Conservation (phyloP, 2,797 vertebrate genomes). For the Hypotaenidia philippensis region DNA sequence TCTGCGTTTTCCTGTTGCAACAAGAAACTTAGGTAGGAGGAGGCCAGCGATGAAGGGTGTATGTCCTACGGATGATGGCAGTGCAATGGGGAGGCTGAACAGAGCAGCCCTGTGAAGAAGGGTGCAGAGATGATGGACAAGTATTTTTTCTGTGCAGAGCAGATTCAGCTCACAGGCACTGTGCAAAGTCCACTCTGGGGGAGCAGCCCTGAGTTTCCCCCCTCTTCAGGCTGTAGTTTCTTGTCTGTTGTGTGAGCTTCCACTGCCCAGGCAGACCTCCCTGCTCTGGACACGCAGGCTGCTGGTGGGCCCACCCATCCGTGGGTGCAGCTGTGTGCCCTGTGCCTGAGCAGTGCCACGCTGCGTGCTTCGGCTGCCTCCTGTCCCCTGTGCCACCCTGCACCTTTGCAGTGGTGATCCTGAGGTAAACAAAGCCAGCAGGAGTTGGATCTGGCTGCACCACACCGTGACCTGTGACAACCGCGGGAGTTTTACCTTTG, state of each 20-base stretch:
- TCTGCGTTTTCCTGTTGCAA: background rate
- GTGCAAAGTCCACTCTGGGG: background rate
- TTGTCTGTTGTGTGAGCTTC: accelerated
- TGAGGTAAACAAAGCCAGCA: background rate
- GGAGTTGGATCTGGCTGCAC: background rate
- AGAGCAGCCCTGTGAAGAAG: background rate
- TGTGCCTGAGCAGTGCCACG: no score
- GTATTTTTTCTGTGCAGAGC: background rate
- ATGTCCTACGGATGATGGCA: background rate
- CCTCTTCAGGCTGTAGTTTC: background rate
- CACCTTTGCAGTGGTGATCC: background rate
- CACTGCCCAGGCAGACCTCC: background rate
- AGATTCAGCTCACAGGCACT: background rate
- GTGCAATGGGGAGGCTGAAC: background rate
- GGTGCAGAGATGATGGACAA: background rate
- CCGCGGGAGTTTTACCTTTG: background rate
- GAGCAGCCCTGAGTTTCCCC: background rate
- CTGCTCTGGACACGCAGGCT: accelerated
- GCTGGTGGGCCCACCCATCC: no score
- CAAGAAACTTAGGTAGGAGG: background rate
- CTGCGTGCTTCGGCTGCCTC: accelerated
- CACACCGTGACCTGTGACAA: accelerated
- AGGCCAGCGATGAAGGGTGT: accelerated
- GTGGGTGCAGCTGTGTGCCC: no score
- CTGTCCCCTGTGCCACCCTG: background rate